Conservation (phyloP, 2,888 invertebrate species). For the Apotomis betuletana region DNA sequence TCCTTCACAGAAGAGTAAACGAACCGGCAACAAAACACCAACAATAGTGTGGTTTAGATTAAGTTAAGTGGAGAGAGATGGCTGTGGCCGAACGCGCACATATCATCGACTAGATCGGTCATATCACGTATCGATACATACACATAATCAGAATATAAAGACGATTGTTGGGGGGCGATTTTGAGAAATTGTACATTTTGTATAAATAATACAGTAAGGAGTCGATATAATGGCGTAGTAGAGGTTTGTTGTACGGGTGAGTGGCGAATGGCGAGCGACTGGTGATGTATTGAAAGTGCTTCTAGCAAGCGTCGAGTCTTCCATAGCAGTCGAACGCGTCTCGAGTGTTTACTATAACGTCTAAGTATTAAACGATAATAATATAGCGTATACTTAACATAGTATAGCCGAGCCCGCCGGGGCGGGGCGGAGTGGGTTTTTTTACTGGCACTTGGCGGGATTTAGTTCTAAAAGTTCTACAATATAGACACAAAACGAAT, state of each 20-base stretch:
- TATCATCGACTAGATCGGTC: constrained; percentile 46
- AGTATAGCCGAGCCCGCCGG: constrained; percentile 70
- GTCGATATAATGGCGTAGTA: constrained; percentile 75
- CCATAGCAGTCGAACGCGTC: constrained; percentile 81
- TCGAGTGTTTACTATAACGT: constrained; percentile 75
- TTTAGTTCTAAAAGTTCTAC: constrained; percentile 63
- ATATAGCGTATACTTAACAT: constrained; percentile 77
- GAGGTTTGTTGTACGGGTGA: constrained; percentile 65
- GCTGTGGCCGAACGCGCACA: constrained; percentile 58
- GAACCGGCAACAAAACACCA: constrained; percentile 19
- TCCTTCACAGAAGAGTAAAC: constrained; percentile 19
- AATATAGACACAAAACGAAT: constrained; percentile 79
- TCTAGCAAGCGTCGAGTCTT: constrained; percentile 82
- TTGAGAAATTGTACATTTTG: constrained; percentile 81
- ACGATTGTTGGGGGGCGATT: constrained; percentile 67
- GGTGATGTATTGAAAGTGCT: constrained; percentile 79
- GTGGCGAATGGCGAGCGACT: constrained; percentile 70
- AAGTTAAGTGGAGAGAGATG: constrained; percentile 50
- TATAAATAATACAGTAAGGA: constrained; percentile 80
- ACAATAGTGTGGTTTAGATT: constrained; percentile 26
- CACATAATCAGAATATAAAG: constrained; percentile 59
- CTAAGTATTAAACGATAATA: constrained; percentile 83
- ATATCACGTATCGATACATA: constrained; percentile 57
- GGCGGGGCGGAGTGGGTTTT: constrained; percentile 63
- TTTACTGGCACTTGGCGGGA: constrained; percentile 69